These are phyloP conservation scores for Pogonocichla stellata DNA, from an alignment of 2,113 vertebrate genomes.

Conservation along the genomic window DNA sequence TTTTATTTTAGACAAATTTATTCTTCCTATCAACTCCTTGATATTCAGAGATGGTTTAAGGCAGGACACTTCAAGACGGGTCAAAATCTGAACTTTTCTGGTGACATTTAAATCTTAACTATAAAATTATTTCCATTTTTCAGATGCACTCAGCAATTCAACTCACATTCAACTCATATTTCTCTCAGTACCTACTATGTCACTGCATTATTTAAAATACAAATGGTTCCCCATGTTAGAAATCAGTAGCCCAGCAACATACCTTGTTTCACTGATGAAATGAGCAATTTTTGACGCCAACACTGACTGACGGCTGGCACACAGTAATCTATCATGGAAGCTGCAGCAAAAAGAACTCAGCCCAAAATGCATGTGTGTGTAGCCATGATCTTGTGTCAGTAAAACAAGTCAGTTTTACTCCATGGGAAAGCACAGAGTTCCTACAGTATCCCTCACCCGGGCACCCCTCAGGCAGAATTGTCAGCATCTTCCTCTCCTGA, in stretches of 20 bases:
- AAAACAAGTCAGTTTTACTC: not conserved
- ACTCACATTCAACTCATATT: not conserved
- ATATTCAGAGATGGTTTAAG: conserved; percentile 22
- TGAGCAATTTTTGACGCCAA: not conserved
- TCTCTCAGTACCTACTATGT: not conserved
- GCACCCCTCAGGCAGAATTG: not conserved
- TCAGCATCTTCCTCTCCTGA: not conserved
- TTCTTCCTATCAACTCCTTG: conserved; percentile 7
- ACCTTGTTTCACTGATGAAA: not conserved
- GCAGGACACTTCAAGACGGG: not conserved
- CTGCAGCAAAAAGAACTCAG: not conserved
- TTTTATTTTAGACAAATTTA: conserved; percentile 29
- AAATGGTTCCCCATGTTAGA: not conserved
- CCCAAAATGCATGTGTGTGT: not conserved
- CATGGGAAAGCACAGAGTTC: not conserved
- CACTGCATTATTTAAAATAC: not conserved
- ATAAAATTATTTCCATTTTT: conserved; percentile 30
- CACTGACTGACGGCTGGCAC: not conserved
- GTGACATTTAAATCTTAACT: conserved; percentile 36
- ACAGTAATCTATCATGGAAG: not conserved
- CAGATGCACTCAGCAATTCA: not conserved
- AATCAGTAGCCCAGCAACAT: not conserved
- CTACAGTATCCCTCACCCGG: not conserved
- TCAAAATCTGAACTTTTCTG: conserved; percentile 47
- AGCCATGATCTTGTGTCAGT: not conserved